Evolutionary conservation across 2,797 vertebrate species (phyloP).

Genomic region (Leucoraja ocellata): DNA sequence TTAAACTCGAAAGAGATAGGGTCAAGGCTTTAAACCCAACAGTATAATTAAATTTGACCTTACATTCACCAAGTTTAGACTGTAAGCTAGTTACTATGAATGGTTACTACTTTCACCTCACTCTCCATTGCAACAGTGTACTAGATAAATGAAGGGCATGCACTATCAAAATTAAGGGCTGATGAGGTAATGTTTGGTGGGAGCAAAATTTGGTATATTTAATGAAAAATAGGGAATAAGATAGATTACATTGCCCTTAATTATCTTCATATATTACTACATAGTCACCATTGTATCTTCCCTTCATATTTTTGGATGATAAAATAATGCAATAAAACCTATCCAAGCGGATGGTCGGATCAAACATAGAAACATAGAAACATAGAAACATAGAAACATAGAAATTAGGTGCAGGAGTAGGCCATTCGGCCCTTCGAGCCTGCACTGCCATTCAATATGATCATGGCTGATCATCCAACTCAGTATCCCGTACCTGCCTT

Average conservation of each 20-base stretch:
- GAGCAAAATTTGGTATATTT: conserved; percentile 4
- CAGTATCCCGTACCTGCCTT: too few species aligned
- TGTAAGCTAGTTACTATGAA: conserved; percentile 61
- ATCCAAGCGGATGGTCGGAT: conserved; percentile 17
- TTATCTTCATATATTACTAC: conserved; percentile 23
- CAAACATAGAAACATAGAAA: too few species aligned
- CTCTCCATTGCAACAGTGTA: conserved; percentile 55
- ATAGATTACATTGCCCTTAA: background rate
- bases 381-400: too few species aligned
- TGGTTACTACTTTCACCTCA: conserved; percentile 58
- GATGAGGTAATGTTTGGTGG: conserved; percentile 17
- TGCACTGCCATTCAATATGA: too few species aligned
- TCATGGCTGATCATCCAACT: too few species aligned
- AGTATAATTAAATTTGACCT: conserved; percentile 61
- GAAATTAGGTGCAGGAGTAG: too few species aligned
- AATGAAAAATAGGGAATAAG: background rate
- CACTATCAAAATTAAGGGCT: background rate
- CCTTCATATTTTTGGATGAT: background rate
- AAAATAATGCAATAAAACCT: conserved; percentile 34
- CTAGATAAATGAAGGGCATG: background rate
- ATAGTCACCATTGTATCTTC: conserved; percentile 7
- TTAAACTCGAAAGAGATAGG: conserved; percentile 56
- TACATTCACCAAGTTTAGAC: conserved; percentile 52
- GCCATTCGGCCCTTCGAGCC: too few species aligned
- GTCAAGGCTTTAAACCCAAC: conserved; percentile 49